Conservation (phyloP, 2,888 invertebrate genomes). For the Macrophya alboannulata region DNA sequence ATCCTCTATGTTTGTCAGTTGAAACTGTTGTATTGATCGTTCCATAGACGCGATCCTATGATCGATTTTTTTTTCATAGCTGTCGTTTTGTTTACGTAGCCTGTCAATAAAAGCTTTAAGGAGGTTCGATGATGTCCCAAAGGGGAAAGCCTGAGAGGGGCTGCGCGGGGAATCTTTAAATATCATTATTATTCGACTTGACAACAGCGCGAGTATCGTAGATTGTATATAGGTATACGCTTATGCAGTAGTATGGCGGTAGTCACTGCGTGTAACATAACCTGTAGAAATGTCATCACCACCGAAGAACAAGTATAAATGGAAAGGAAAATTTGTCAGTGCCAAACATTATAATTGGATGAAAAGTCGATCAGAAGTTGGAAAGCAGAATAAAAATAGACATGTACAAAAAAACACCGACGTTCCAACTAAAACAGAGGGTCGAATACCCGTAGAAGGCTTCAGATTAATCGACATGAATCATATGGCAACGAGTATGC, state of each 20-base stretch:
- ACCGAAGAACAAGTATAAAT: neutral
- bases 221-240: neutral
- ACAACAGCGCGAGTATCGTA: slow-evolving; percentile 2
- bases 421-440: neutral
- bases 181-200: too few relatives aligned
- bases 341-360: slow-evolving; percentile 20
- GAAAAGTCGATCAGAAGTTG: neutral
- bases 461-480: neutral
- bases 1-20: too few relatives aligned
- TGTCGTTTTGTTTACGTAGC: too few relatives aligned
- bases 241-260: neutral
- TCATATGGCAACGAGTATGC: neutral
- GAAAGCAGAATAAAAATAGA: slow-evolving; percentile 23
- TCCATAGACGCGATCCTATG: too few relatives aligned
- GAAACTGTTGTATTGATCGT: too few relatives aligned
- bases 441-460: neutral
- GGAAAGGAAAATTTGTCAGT: slow-evolving; percentile 47
- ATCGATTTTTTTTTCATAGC: too few relatives aligned
- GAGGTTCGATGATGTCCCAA: too few relatives aligned
- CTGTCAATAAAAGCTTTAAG: too few relatives aligned
- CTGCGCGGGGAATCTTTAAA: too few relatives aligned
- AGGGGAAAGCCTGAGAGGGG: too few relatives aligned
- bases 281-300: neutral
- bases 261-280: neutral
- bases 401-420: neutral